phyloP scores from a whole-genome alignment of 1,140 invertebrate species.

The Odontomachus brunneus region DNA sequence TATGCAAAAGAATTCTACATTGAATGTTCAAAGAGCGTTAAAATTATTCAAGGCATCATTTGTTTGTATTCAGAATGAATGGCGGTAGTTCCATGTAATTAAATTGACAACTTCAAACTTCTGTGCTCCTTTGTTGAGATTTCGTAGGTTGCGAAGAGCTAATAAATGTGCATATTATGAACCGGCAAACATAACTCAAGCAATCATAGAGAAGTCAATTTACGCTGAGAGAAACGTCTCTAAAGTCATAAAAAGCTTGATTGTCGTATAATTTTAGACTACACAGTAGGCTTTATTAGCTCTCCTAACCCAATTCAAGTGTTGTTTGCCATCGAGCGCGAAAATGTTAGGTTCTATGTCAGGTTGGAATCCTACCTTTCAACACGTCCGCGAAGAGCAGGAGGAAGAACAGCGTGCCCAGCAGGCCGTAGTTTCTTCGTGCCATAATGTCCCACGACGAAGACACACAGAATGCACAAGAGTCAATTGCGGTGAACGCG shows the following conservation, averaged over 20 bases:
- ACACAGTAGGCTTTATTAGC: not conserved
- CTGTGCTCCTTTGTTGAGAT: not conserved
- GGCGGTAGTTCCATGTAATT: not conserved
- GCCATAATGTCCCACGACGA: slow-evolving; percentile 58
- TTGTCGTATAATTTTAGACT: not conserved
- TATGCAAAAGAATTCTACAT: not conserved
- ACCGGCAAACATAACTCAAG: not conserved
- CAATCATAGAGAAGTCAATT: not conserved
- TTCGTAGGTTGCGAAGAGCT: too few relatives aligned
- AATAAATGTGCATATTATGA: too few relatives aligned
- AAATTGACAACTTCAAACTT: too few relatives aligned
- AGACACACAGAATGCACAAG: slow-evolving; percentile 26
- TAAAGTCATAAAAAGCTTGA: too few relatives aligned
- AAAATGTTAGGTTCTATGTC: not conserved
- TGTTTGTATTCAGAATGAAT: not conserved
- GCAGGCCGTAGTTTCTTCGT: slow-evolving; percentile 38
- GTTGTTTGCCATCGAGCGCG: too few relatives aligned
- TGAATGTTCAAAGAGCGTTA: not conserved
- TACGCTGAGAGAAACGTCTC: not conserved
- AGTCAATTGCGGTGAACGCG: slow-evolving; percentile 59
- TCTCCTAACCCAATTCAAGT: not conserved
- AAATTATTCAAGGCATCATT: not conserved
- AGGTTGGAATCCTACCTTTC: slow-evolving; percentile 56
- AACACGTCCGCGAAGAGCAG: slow-evolving; percentile 46
- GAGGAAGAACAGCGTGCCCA: slow-evolving; percentile 42